Evolutionary conservation across 2,888 invertebrate species (phyloP), one percentile per base, ranked within the genome.

Genomic region (Microplitis manilae): DNA sequence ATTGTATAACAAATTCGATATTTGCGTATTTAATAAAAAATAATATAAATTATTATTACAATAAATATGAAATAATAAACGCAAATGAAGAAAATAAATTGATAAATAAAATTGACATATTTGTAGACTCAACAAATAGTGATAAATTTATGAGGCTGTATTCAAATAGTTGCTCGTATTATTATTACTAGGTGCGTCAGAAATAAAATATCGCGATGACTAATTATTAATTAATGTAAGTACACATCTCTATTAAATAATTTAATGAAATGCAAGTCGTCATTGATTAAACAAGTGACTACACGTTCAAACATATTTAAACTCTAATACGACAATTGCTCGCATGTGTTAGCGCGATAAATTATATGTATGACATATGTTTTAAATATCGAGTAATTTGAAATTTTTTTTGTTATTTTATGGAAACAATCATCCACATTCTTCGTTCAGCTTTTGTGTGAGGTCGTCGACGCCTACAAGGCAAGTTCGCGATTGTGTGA

Each of bases 401-500:
- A n/a, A 13, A 30, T 5, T 67, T 59, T 59, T 15, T 69, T 30
- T 30, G 2, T 30, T 20, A 20, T 20, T 30, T 30, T 30, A 2
- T 20, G 41, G 62, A 40, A 64, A 62, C 61, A 17, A 64, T 65
- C 5, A 64, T 41, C 68, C 60, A 38, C 40, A 38, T 60, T 40
- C 68, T 60, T 39, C 40, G 50, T 60, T 40, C 4, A 4, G 64
- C 40, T 50, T 15, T n/a, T 30, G 60, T 60, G 40, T 79, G 74
- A 77, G 77, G 77, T 79, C 77, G 65, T 61, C 77, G 77, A 73
- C 71, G 76, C 72, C 50, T 67, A 72, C 72, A 77, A 75, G 75
- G 77, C 79, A 40, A 75, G 61, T 71, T 68, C 64, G 68, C 72
- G 75, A 75, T 78, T 20, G 65, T 61, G 75, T 67, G 79, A 75